Evolutionary conservation across 2,797 vertebrate genomes (phyloP).

Genomic region (Chlorospingus semifuscus): DNA sequence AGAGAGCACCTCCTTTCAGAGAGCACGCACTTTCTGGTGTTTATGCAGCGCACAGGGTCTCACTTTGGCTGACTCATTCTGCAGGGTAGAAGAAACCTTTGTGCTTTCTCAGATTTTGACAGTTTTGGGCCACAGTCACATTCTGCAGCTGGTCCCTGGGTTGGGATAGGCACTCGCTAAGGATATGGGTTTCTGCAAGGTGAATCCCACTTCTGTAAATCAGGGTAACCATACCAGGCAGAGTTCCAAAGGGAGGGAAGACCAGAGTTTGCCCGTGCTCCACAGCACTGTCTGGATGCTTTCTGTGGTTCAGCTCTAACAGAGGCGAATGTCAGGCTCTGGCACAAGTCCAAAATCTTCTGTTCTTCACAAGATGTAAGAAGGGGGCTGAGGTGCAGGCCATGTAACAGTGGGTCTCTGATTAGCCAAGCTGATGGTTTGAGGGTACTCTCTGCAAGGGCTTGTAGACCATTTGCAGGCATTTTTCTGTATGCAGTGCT

Average conservation of each 20-base stretch:
- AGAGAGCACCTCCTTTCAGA: constrained; percentile 3
- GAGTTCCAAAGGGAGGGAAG: not conserved
- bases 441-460: not conserved
- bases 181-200: not conserved
- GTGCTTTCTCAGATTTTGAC: not conserved
- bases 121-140: not conserved
- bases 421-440: not conserved
- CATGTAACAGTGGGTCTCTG: accelerated
- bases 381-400: not conserved
- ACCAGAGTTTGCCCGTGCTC: accelerated
- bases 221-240: not conserved
- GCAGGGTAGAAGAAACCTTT: not conserved
- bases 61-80: not conserved
- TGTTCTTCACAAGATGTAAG: not conserved
- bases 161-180: not conserved
- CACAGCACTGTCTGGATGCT: not conserved
- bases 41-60: not conserved
- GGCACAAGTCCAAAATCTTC: not conserved
- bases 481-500: not conserved
- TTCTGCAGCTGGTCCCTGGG: not conserved
- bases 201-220: not conserved
- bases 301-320: not conserved
- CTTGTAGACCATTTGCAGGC: not conserved
- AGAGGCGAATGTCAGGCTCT: not conserved
- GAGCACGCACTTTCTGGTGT: not conserved